Conservation (phyloP, 2,888 invertebrate genomes). For the Agriopis leucophaearia region DNA sequence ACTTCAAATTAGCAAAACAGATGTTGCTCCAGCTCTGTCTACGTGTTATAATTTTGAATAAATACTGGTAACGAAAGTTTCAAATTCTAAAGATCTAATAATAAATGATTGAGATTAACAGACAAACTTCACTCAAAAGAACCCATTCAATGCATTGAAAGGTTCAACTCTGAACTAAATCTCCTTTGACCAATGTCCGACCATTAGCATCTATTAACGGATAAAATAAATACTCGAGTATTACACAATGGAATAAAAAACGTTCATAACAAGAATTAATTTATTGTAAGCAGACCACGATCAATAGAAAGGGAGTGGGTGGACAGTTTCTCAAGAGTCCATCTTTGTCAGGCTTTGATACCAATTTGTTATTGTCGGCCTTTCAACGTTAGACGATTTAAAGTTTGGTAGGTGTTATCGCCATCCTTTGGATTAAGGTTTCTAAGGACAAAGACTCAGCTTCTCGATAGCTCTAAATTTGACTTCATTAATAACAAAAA, state of each 20-base stretch:
- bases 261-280: slow-evolving; percentile 85
- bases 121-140: slow-evolving; percentile 42
- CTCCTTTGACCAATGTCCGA: slow-evolving; percentile 81
- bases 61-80: slow-evolving; percentile 42
- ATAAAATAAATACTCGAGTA: slow-evolving; percentile 77
- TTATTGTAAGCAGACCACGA: slow-evolving; percentile 80
- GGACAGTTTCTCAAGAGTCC: slow-evolving; percentile 85
- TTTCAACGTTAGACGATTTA: slow-evolving; percentile 81
- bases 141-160: slow-evolving; percentile 54
- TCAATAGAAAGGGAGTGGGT: slow-evolving; percentile 84
- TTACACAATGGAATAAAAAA: slow-evolving; percentile 81
- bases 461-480: slow-evolving; percentile 35
- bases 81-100: slow-evolving; percentile 38
- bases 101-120: slow-evolving; percentile 45
- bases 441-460: slow-evolving; percentile 48
- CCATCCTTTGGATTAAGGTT: slow-evolving; percentile 67
- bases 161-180: slow-evolving; percentile 55
- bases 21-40: slow-evolving; percentile 36
- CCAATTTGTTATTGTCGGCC: slow-evolving; percentile 84
- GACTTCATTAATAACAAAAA: slow-evolving; percentile 50
- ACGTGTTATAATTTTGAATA: slow-evolving; percentile 31
- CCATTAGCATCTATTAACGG: slow-evolving; percentile 74
- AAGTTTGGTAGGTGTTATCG: slow-evolving; percentile 78
- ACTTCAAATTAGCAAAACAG: slow-evolving; percentile 37
- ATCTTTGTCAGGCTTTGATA: slow-evolving; percentile 86